Conservation (phyloP, 2,888 invertebrate species). For the Latheticus oryzae region DNA sequence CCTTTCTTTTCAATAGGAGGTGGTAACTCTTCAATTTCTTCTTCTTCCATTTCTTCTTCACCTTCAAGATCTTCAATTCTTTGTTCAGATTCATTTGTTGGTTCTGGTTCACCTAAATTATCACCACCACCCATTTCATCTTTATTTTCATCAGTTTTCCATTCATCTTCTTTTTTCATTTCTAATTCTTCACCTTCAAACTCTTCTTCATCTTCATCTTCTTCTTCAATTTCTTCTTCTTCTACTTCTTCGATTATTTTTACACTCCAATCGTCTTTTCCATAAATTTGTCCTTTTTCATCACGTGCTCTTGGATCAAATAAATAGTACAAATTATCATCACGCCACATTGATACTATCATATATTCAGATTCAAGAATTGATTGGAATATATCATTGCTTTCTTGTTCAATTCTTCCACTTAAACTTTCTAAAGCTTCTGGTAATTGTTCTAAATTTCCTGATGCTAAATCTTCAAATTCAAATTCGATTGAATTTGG, state of each 20-base stretch:
- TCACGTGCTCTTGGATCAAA: conserved; percentile 63
- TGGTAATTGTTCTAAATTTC: conserved; percentile 48
- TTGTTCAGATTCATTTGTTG: conserved; percentile 8
- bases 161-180: conserved; percentile 28
- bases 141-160: conserved; percentile 21
- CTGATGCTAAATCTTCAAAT: conserved; percentile 45
- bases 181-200: conserved; percentile 16
- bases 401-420: conserved; percentile 40
- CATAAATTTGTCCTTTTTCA: conserved; percentile 57
- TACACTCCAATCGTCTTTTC: conserved; percentile 60
- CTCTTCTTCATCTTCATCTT: conserved; percentile 6
- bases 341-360: conserved; percentile 59
- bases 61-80: conserved; percentile 26
- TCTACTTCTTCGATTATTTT: conserved; percentile 17
- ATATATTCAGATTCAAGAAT: conserved; percentile 56
- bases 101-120: conserved; percentile 9
- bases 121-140: conserved; percentile 33
- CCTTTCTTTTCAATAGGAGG: conserved; percentile 39
- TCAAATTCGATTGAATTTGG: conserved; percentile 56
- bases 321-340: conserved; percentile 55
- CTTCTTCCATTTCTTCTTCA: conserved; percentile 36
- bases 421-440: conserved; percentile 39
- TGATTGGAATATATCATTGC: conserved; percentile 41
- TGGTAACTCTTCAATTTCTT: conserved; percentile 29
- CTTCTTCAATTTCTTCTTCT: conserved; percentile 28